phyloP scores from a whole-genome alignment of 1,140 invertebrate genomes.

The Tachypleus tridentatus region DNA sequence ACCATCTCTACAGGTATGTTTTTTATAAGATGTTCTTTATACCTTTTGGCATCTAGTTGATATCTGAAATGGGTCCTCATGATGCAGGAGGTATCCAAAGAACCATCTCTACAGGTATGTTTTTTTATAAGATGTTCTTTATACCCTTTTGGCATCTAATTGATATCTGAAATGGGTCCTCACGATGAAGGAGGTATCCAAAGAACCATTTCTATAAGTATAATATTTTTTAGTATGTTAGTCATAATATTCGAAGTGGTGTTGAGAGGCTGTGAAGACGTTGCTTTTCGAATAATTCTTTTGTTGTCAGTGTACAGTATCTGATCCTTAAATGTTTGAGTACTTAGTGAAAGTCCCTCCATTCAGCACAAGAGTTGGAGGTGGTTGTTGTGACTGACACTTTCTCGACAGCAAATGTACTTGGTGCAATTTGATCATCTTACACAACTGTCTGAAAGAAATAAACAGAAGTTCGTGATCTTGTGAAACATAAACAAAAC shows the following conservation, averaged over 20 bases:
- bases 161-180: slow-evolving; percentile 27
- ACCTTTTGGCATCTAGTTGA: not conserved
- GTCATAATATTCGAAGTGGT: not conserved
- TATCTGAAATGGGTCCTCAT: slow-evolving; percentile 31
- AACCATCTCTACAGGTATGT: slow-evolving; percentile 35
- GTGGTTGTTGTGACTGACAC: no score
- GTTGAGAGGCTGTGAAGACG: no score
- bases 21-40: not conserved
- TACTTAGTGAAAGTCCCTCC: no score
- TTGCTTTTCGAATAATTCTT: no score
- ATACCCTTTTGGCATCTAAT: not conserved
- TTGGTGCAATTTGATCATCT: no score
- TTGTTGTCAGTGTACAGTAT: no score
- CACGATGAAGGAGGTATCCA: slow-evolving; percentile 38
- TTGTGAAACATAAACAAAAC: no score
- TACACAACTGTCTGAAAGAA: no score
- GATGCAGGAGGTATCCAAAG: slow-evolving; percentile 37
- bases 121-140: not conserved
- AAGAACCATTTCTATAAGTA: slow-evolving; percentile 36
- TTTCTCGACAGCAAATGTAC: no score
- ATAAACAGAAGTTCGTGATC: no score
- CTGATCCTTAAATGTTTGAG: no score
- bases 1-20: slow-evolving; percentile 35
- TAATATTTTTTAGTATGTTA: not conserved
- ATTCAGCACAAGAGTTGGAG: no score